phyloP scores from a whole-genome alignment of 1,140 invertebrate genomes.

The Temnothorax longispinosus region DNA sequence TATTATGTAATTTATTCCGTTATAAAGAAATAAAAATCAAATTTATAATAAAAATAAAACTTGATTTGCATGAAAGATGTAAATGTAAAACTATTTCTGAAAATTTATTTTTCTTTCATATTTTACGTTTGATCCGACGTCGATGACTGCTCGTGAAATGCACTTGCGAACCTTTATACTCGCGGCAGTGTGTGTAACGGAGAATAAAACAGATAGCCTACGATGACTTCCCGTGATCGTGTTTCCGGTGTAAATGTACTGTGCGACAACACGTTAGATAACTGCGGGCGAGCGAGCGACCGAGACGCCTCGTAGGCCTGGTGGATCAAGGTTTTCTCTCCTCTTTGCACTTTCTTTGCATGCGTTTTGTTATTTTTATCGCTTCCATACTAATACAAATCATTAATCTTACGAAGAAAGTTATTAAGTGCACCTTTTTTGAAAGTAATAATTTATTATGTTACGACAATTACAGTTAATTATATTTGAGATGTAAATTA shows the following conservation, averaged over 20 bases:
- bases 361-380: conserved; percentile 14
- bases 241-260: conserved; percentile 72
- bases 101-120: neutral
- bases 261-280: conserved; percentile 28
- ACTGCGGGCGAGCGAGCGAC: conserved; percentile 22
- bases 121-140: neutral
- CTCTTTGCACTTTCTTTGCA: neutral
- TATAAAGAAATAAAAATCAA: neutral
- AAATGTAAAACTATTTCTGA: neutral
- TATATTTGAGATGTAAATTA: neutral
- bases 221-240: conserved; percentile 70
- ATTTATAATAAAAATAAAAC: too few species aligned
- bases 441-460: conserved; percentile 18
- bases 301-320: neutral
- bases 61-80: neutral
- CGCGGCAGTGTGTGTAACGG: neutral
- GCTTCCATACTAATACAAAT: neutral
- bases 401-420: neutral
- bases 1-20: neutral
- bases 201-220: conserved; percentile 60
- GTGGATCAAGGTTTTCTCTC: neutral
- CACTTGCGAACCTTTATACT: neutral
- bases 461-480: neutral
- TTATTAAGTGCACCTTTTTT: neutral
- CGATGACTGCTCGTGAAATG: neutral